A percentile compares a stretch with the other conserved stretches of the same genome.
phyloP scores from a whole-genome alignment of 2,113 vertebrate species.

The Pygoscelis adeliae region DNA sequence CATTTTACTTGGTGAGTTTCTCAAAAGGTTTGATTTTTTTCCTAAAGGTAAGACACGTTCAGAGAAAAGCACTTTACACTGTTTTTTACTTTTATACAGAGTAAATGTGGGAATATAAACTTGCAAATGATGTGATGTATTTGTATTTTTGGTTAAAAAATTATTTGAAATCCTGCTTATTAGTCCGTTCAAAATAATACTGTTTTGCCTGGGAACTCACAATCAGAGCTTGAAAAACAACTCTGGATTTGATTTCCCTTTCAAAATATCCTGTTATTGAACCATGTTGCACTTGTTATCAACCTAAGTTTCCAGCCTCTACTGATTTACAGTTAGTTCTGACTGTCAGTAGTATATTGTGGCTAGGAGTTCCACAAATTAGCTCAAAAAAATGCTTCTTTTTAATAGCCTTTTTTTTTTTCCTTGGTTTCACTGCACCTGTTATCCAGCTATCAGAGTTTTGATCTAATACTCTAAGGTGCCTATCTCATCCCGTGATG shows the following conservation, averaged over 20 bases:
- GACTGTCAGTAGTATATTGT: not conserved
- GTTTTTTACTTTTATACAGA: not conserved
- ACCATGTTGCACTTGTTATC: not conserved
- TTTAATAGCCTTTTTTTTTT: not conserved
- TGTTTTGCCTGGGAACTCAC: not conserved
- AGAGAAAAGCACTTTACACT: not conserved
- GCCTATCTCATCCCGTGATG: not conserved
- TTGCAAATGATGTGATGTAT: not conserved
- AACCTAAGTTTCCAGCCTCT: not conserved
- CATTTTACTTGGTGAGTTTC: not conserved
- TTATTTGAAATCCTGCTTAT: not conserved
- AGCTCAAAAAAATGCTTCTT: not conserved
- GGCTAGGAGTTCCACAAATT: not conserved
- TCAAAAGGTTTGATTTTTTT: not conserved
- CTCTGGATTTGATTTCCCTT: not conserved
- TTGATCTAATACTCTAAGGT: not conserved
- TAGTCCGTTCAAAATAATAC: not conserved
- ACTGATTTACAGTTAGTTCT: not conserved
- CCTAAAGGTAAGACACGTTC: not conserved
- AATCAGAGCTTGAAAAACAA: not conserved
- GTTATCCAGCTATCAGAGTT: not conserved
- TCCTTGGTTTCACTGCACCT: not conserved
- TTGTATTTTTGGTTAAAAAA: not conserved
- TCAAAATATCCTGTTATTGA: not conserved
- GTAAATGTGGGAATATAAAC: not conserved